Evolutionary conservation across 2,888 invertebrate species (phyloP).

Genomic region (Neria commutata): DNA sequence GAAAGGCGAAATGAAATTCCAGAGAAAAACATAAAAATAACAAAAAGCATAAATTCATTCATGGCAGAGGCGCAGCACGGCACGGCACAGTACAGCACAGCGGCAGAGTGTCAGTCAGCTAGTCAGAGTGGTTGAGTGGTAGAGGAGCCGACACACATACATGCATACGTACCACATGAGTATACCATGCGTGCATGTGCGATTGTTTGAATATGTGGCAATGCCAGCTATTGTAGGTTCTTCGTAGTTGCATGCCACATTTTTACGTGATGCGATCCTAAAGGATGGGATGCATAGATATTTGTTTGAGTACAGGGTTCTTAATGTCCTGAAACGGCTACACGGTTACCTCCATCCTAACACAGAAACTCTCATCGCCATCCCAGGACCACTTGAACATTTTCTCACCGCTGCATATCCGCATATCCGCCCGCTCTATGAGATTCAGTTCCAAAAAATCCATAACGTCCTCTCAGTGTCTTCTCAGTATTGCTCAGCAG

Average conservation of each 20-base stretch:
- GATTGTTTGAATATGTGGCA: too few relatives aligned
- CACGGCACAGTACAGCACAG: not conserved
- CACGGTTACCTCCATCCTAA: too few relatives aligned
- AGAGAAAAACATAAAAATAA: constrained; percentile 42
- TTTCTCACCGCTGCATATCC: not conserved
- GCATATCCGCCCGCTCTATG: too few relatives aligned
- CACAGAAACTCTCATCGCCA: not conserved
- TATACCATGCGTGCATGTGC: too few relatives aligned
- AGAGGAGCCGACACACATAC: too few relatives aligned
- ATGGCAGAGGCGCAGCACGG: constrained; percentile 24
- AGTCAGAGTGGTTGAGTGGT: too few relatives aligned
- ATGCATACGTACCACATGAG: too few relatives aligned
- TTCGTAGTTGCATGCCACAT: too few relatives aligned
- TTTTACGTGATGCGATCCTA: too few relatives aligned
- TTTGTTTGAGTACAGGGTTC: not conserved
- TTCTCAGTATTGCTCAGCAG: not conserved
- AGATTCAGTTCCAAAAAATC: not conserved
- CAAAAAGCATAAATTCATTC: constrained; percentile 48
- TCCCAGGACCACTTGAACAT: not conserved
- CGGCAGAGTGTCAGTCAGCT: too few relatives aligned
- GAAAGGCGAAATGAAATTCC: constrained; percentile 38
- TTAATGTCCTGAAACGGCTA: too few relatives aligned
- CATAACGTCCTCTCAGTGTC: not conserved
- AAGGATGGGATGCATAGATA: not conserved
- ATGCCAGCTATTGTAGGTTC: too few relatives aligned